These are phyloP conservation scores for Polydrusus tereticollis DNA, from an alignment of 2,888 invertebrate species.

Conservation along the genomic window DNA sequence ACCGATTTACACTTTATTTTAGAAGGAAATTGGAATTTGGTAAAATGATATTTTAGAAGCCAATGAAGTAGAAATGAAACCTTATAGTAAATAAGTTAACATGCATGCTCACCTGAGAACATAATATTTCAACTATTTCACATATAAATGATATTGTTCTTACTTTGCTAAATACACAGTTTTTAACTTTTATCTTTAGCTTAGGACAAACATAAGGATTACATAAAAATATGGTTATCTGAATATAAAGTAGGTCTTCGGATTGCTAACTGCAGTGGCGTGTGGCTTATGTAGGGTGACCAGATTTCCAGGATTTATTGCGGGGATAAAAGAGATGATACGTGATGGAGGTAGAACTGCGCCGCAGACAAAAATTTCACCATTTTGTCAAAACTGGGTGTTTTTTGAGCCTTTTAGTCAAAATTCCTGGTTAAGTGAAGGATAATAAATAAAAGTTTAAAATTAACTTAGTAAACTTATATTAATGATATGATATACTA, in stretches of 20 bases:
- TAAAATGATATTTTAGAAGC: constrained; percentile 57
- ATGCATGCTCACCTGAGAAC: background rate
- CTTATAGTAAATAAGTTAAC: constrained; percentile 45
- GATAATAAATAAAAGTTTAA: too few species aligned
- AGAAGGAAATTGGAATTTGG: constrained; percentile 40
- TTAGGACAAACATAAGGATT: background rate
- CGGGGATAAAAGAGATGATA: too few species aligned
- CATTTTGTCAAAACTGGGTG: too few species aligned
- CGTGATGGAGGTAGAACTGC: too few species aligned
- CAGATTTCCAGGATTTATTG: too few species aligned
- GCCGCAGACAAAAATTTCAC: too few species aligned
- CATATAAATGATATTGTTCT: background rate
- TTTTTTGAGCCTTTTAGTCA: too few species aligned
- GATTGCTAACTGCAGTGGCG: background rate
- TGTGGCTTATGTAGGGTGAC: too few species aligned
- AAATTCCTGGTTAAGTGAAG: too few species aligned
- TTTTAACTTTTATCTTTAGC: background rate
- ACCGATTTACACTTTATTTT: background rate
- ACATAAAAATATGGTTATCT: background rate
- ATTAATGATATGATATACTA: too few species aligned
- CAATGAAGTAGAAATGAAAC: constrained; percentile 60
- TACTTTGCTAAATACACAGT: background rate
- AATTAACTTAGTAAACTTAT: too few species aligned
- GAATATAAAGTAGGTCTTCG: background rate
- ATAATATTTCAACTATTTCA: background rate